Base-by-base conservation (phyloP, 1,140 invertebrate genomes). In the Drosophila melanica region DNA sequence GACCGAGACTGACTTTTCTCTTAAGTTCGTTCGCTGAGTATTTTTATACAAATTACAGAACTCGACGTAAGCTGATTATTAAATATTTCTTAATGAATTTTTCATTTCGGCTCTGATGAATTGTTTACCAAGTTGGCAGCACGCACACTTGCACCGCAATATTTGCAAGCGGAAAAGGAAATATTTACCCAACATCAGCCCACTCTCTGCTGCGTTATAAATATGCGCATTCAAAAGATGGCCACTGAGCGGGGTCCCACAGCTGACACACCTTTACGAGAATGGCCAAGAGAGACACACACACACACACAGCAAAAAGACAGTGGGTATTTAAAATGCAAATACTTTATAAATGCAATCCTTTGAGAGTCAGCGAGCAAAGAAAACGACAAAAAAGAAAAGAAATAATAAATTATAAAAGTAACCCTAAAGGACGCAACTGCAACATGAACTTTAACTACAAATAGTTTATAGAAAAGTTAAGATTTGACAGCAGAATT, bases 31-130 rank as follows among this genome's bases (percentile, higher is more conserved):
- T 30, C 45, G 47, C 20, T 42, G 45, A 37, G 30, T 53, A 66
- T 69, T 69, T 53, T 68, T 53, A 57, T 16, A 69, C 80, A 84
- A 76, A 76, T 76, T 75, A 80, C 73, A 59, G 35, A 42, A 20
- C 39, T 68, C 18, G 42, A 78, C 57, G 70, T 78, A 89, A 87
- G 84, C 84, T 89, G 75, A 87, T 87, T 87, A 89, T 89, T 82
- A 74, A 87, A 87, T 79, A 87, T 87, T 89, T 89, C 82, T 63
- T 77, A 87, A 86, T 87, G 72, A 79, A 86, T 86, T 87, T 82
- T 78, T 71, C 48, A 77, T 64, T 75, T 54, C 27, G 14, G 47
- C 48, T 65, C 16, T 64, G 59, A 42, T 39, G 60, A 67, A 42
- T 77, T 57, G 30, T 44, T 20, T 20, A 54, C 44, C 44, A 53